Evolutionary conservation across 23 tunicate genomes (phyloP), one percentile per base, ranked within the genome.

Genomic region (Halocynthia roretzi): DNA sequence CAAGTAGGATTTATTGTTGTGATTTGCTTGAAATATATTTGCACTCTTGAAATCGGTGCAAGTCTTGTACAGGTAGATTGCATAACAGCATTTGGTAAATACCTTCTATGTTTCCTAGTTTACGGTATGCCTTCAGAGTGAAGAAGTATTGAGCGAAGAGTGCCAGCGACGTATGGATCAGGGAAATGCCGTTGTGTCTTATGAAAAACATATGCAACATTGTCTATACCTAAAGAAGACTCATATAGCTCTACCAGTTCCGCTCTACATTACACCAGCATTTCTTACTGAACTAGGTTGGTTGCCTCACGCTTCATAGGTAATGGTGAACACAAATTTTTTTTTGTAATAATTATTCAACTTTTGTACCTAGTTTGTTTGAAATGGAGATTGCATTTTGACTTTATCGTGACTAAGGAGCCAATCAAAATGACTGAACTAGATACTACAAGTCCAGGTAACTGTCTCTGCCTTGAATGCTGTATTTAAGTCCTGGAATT

Each of bases 351-450:
- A 31, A 31, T 1, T 31, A 31, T 40, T 75, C 14, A 51, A 52
- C 11, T 52, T 8, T 7, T 57, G 40, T 67, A 7, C 67, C 10
- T 70, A 83, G 95, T 94, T 71, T 88, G 91, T 61, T 70, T 94
- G 22, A 94, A 94, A 77, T 94, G 99, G 99, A 77, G 79, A 53
- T 61, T 94, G 11, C 94, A 88, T 55, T 94, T 94, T 77, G 99
- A 94, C 69, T 94, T 94, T 67, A 77, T 83, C 53, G 87, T 87
- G n/a, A 84, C 82, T 52, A 84, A 81, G 15, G 81, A 80, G 19
- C 87, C 84, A 54, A 72, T 94, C 23, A 78, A 81, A 70, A 88
- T 85, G 7, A 58, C 61, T 40, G 7, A 11, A 19, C 82, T 88
- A 50, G 85, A 78, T 57, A 53, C 63, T 20, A 74, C 78, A 8